A percentile compares a stretch with the other conserved stretches of the same genome.
Conservation (phyloP, 2,888 invertebrate genomes). For the Sycophila texana region DNA sequence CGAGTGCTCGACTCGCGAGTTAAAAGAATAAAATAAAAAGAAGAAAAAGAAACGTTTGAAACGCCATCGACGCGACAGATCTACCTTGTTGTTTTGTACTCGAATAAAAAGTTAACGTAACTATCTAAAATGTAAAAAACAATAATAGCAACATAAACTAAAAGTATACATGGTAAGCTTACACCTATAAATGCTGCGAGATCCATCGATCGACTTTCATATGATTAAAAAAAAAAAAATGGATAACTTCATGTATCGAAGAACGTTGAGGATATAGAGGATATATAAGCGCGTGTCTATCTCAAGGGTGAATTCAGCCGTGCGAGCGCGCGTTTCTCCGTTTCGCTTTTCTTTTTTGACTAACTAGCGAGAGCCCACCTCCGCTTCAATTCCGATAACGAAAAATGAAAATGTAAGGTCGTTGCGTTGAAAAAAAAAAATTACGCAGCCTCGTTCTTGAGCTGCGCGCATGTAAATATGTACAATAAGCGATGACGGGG, state of each 20-base stretch:
- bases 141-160: neutral
- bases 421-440: constrained; percentile 17
- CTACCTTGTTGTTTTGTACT: constrained; percentile 32
- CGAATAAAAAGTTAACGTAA: constrained; percentile 2
- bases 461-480: constrained; percentile 49
- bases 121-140: neutral
- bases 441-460: neutral
- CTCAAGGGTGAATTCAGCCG: constrained; percentile 7
- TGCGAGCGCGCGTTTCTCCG: neutral
- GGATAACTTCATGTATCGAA: no score
- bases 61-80: neutral
- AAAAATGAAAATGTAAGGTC: neutral
- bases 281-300: constrained; percentile 14
- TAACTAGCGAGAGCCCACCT: no score
- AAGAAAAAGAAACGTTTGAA: neutral
- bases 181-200: neutral
- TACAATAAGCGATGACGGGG: constrained; percentile 22
- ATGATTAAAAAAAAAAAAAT: neutral
- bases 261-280: no score
- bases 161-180: neutral
- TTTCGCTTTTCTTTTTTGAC: constrained; percentile 22
- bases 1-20: neutral
- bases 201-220: constrained; percentile 22
- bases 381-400: no score
- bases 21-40: no score